Conservation (phyloP, 1,140 invertebrate genomes). For the Magallana gigas region DNA sequence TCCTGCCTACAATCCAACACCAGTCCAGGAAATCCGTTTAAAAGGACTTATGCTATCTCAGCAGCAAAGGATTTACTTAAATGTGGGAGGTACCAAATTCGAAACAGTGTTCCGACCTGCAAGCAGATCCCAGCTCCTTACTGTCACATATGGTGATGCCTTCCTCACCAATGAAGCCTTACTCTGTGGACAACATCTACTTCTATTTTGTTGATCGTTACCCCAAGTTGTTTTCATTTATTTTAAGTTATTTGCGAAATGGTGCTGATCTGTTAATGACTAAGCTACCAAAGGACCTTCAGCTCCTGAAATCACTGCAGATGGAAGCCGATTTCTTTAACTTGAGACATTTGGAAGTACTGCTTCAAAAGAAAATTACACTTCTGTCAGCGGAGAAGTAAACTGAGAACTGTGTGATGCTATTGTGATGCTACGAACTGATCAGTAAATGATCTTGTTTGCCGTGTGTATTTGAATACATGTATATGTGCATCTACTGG, state of each 20-base stretch:
- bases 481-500: no score
- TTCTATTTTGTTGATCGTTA: slow-evolving; percentile 3
- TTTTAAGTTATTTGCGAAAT: not conserved
- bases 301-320: not conserved
- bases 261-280: not conserved
- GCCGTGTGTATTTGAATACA: no score
- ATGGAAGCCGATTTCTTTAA: not conserved
- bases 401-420: no score
- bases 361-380: not conserved
- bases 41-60: not conserved
- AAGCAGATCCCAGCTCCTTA: not conserved
- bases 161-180: not conserved
- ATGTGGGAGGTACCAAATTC: slow-evolving; percentile 1
- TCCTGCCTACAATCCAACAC: not conserved
- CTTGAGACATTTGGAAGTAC: not conserved
- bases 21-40: not conserved
- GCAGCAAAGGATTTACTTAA: not conserved
- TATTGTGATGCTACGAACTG: no score
- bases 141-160: not conserved
- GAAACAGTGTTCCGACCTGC: not conserved
- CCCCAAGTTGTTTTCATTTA: not conserved
- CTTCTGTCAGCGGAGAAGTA: no score
- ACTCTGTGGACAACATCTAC: not conserved
- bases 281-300: not conserved
- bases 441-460: no score